phyloP scores from a whole-genome alignment of 2,888 invertebrate species.

The Calephelis perditalis region DNA sequence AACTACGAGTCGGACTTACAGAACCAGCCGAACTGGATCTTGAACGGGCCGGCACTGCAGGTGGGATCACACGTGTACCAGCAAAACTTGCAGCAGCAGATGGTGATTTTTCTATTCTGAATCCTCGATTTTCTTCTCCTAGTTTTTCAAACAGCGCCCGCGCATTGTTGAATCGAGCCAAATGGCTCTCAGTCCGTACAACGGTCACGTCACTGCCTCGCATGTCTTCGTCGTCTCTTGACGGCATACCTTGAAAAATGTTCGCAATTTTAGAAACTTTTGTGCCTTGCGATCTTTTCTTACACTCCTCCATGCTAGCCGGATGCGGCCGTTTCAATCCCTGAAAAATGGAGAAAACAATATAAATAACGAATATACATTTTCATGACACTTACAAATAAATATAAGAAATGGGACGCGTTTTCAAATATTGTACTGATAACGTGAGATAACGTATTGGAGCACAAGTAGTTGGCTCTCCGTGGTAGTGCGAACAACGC shows the following conservation, averaged over 20 bases:
- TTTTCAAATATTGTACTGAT: constrained; percentile 46
- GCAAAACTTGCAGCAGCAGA: constrained; percentile 76
- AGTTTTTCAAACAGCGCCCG: constrained; percentile 94
- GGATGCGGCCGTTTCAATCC: constrained; percentile 70
- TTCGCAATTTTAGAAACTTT: constrained; percentile 95
- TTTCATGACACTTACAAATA: constrained; percentile 32
- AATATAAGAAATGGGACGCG: constrained; percentile 45
- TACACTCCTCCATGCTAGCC: constrained; percentile 83
- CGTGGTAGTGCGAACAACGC: constrained; percentile 46
- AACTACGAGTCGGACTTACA: constrained; percentile 75
- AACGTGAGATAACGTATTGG: constrained; percentile 54
- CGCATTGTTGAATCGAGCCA: constrained; percentile 94
- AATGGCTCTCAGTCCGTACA: constrained; percentile 91
- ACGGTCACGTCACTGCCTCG: constrained; percentile 82
- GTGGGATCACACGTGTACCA: constrained; percentile 73
- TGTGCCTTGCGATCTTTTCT: constrained; percentile 82
- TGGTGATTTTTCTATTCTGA: constrained; percentile 78
- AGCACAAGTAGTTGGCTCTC: constrained; percentile 55
- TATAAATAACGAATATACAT: constrained; percentile 41
- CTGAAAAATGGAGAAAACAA: constrained; percentile 57
- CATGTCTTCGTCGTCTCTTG: constrained; percentile 73
- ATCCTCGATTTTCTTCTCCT: constrained; percentile 84
- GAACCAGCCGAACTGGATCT: constrained; percentile 84
- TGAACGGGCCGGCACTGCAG: constrained; percentile 76
- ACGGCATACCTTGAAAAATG: constrained; percentile 89